Base-by-base conservation (phyloP, 2,888 invertebrate genomes). In the Electrophaes corylata region DNA sequence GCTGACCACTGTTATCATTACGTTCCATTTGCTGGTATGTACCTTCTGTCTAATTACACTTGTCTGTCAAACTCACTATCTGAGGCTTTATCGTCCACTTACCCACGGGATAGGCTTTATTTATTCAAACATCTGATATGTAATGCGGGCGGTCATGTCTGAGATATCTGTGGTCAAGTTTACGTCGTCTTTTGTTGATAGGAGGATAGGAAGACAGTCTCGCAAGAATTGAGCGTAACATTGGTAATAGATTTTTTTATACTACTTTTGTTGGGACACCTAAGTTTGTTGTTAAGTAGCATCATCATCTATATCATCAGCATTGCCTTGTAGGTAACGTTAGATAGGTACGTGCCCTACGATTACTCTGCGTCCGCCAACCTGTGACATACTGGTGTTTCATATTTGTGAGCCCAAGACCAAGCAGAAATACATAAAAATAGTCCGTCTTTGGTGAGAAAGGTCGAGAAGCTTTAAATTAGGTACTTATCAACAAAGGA, bases 21-120 rank as follows among this genome's bases (percentile, higher is more conserved):
- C 3, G 60, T 48, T 60, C 47, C 55, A 60, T 84, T 84, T 80
- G 70, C 81, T 75, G 72, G 82, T 35, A 35, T 12, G 35, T 35
- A 35, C 35, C 2, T 3, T 20, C 20, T 4, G 20, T 20, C 83
- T 91, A 90, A 89, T 88, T 88, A 87, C 84, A 86, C 80, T 84
- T 88, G 89, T 83, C 89, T 73, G 78, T 90, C 89, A 88, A 83
- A 79, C 64, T 66, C 59, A 71, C 73, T 84, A 86, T 86, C 86
- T 79, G 56, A 56, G 70, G 74, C 76, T 82, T 81, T 86, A 86
- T 86, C 86, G 81, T 78, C 45, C 81, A 76, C 79, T 82, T 78
- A 78, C 83, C 78, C 64, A 73, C 67, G 64, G 72, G 68, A 64
- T 70, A 72, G 71, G 41, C 44, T 57, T 62, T 62, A 62, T 49